Evolutionary conservation across 2,113 vertebrate genomes (phyloP), one percentile per base, ranked within the genome.

Genomic region (Sinocyclocheilus anshuiensis): DNA sequence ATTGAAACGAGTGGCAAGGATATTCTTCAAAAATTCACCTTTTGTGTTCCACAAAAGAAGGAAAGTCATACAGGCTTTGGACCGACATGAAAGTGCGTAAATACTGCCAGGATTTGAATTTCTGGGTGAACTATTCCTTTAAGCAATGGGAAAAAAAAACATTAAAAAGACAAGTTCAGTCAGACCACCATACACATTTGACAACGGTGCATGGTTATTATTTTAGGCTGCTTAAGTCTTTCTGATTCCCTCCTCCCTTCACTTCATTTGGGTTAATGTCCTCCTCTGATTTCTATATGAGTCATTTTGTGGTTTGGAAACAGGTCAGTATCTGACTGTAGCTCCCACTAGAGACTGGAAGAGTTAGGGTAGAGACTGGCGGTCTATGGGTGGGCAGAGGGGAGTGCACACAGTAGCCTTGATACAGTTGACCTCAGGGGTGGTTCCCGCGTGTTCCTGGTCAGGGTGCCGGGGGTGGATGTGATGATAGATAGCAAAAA

Each of bases 261-360:
- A 77, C 77, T 45, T 86, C 74, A 81, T 85, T 86, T 89, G 78
- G 78, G 77, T 83, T 89, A 85, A 80, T 84, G 87, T 86, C 69
- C 75, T 88, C 63, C 65, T 48, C 81, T 88, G 67, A 87, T 87
- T 89, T 89, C 84, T 83, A 85, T 84, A 50, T 87, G 88, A 87
- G 78, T 89, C 88, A 91, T 84, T 63, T 71, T 90, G 87, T 55
- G 87, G 90, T 90, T 90, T 88, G 85, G 87, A 71, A 77, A 3
- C 78, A 26, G 29, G 87, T 83, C 65, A n/a, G 63, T 67, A 83
- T 85, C 84, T 50, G 59, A 76, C 69, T 85, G 39, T 26, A 59
- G 48, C 78, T 77, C 79, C 50, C 26, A 48, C 74, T 36, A 59
- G 77, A 83, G 74, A 75, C 45, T 67, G 61, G 75, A 55, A 36